phyloP scores from a whole-genome alignment of 2,888 invertebrate genomes.

The Tetragnatha montana region DNA sequence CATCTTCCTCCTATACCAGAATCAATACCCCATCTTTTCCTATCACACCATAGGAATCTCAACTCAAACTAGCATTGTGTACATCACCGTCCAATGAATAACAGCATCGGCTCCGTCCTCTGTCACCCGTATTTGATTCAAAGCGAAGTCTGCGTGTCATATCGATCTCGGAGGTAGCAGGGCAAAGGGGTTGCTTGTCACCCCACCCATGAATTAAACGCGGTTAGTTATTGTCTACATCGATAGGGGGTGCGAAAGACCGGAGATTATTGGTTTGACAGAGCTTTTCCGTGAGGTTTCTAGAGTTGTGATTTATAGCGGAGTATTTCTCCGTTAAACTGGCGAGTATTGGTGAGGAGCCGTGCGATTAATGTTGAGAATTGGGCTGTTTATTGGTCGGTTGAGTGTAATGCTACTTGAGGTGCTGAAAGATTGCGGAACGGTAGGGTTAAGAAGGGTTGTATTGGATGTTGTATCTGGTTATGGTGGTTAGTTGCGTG shows the following conservation, averaged over 20 bases:
- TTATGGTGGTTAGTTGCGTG: background rate
- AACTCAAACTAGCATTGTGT: background rate
- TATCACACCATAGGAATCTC: background rate
- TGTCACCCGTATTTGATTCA: background rate
- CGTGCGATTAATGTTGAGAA: background rate
- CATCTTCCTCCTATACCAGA: background rate
- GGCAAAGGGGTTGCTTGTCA: constrained; percentile 30
- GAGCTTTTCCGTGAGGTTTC: background rate
- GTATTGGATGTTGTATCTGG: background rate
- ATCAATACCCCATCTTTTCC: background rate
- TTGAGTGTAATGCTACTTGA: background rate
- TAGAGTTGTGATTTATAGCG: background rate
- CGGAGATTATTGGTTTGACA: constrained; percentile 49
- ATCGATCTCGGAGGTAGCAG: constrained; percentile 8
- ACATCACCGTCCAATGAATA: background rate
- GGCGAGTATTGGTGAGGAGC: background rate
- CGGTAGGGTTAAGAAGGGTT: constrained; percentile 4
- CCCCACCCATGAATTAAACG: constrained; percentile 3
- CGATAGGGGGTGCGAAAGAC: constrained; percentile 43
- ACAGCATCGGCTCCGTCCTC: constrained; percentile 7
- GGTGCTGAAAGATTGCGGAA: background rate
- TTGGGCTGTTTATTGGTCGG: background rate
- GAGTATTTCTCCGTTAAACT: background rate
- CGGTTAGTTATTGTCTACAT: constrained; percentile 38
- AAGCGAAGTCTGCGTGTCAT: constrained; percentile 2